Base-by-base conservation (phyloP, 1,140 invertebrate genomes). In the Pararge aegeria region DNA sequence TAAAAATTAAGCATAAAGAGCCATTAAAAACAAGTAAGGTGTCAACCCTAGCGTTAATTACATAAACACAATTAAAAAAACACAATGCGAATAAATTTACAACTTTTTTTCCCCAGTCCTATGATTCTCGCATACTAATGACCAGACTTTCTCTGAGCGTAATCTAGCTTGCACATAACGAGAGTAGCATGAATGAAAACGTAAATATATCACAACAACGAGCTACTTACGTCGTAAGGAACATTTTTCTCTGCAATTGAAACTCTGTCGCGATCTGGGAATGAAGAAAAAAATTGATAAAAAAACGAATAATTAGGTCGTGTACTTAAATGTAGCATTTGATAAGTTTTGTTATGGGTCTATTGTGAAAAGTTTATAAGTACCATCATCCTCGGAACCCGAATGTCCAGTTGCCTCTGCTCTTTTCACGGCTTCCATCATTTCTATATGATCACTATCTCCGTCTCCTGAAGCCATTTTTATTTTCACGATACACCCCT, bases 381-480 rank as follows among this genome's bases (percentile, higher is more conserved):
- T 85, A 89, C 87, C 87, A 73, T 89, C 84, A 53, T 87, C 87
- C 21, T 89, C 86, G 5, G 83, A 73, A 34, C 73, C 80, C 38
- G 82, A 77, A 18, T 74, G 70, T 50, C 70, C 81, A 46, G 77
- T 74, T 46, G 68, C 68, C 66, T 86, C 86, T 27, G 76, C 61
- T 68, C 81, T 86, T 76, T 78, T 87, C 50, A 73, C 61, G 56
- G 78, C 77, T 61, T 89, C 86, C 86, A 89, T 89, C 48, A 87
- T 72, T 87, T 89, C 86, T 71, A 89, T 89, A 54, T 83, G 81
- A 83, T 89, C 86, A 83, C 87, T 92, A 83, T 93, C 92, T 73
- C 92, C 92, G 80, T 93, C 92, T 73, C 92, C 92, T 80, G 92
- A 93, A 91, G 92, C 92, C 92, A 93, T 93, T 92, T 93, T 92